phyloP scores from a whole-genome alignment of 2,888 invertebrate species.

The Caenorhabditis drosophilae region DNA sequence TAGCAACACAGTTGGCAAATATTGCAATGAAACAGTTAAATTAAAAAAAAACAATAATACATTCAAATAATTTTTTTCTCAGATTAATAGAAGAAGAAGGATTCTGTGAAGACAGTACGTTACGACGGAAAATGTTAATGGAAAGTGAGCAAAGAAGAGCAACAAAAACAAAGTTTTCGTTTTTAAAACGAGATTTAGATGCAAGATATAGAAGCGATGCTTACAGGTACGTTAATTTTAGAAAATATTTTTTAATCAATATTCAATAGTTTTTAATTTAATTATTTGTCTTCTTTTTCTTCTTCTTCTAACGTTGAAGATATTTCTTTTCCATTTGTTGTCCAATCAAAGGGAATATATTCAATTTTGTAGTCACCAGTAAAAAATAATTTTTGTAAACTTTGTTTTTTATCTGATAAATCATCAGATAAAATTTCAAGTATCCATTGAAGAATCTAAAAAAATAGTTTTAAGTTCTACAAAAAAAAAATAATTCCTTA shows the following conservation, averaged over 20 bases:
- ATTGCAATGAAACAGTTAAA: conserved; percentile 84
- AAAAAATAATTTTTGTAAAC: conserved; percentile 46
- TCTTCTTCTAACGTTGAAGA: neutral
- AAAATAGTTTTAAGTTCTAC: neutral
- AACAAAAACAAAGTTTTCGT: conserved; percentile 81
- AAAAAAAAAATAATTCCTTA: no score
- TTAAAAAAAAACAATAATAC: neutral
- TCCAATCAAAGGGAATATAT: conserved; percentile 56
- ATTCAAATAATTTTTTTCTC: conserved; percentile 7
- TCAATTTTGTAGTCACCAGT: conserved; percentile 58
- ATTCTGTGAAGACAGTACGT: conserved; percentile 85
- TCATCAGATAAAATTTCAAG: conserved; percentile 36
- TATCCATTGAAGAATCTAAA: conserved; percentile 53
- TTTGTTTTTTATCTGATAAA: conserved; percentile 43
- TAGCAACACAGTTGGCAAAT: conserved; percentile 94
- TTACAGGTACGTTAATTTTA: conserved; percentile 74
- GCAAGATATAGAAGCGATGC: conserved; percentile 91
- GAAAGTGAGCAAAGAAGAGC: conserved; percentile 62
- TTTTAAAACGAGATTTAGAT: conserved; percentile 90
- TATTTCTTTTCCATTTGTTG: conserved; percentile 47
- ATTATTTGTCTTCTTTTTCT: neutral
- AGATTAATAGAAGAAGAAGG: conserved; percentile 90
- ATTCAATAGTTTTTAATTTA: neutral
- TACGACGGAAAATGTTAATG: conserved; percentile 80
- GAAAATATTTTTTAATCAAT: conserved; percentile 1